Evolutionary conservation across 2,113 vertebrate species (phyloP), one percentile per base, ranked within the genome.

Genomic region (Petroica traversi): DNA sequence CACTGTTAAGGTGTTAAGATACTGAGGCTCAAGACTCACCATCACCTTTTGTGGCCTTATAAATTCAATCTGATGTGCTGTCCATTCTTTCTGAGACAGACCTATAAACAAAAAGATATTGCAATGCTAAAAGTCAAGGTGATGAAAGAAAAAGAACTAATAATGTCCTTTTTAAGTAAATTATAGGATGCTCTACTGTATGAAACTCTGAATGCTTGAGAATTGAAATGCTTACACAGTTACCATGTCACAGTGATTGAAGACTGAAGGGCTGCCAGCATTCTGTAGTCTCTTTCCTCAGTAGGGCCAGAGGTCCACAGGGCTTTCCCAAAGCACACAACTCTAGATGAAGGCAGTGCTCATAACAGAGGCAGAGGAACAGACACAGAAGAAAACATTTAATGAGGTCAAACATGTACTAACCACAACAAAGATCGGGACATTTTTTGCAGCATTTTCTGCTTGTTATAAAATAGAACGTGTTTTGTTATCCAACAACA

Each of bases 121-220:
- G 4, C 17, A 48, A 54, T 66, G 5, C 7, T 55, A 33, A 69
- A 75, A 76, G 76, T 75, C 8, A 45, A 75, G 45, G 7, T 19
- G 20, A 75, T 36, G 7, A 51, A 93, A 40, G 8, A 51, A 66
- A 63, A 79, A 63, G 19, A 11, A 5, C 9, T 41, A 26, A 11
- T 31, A 5, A 11, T 79, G 22, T n/a, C 14, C 8, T 0, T 51
- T 74, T 77, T 9, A 41, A 41, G 15, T 46, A 43, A 51, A 40
- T 69, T 31, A 24, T 5, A 69, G 3, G 12, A n/a, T 48, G 8
- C 5, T 38, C 20, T 73, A 46, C 3, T 0, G 0, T 36, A 22
- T 20, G 31, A 41, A 78, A 77, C 6, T 43, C 26, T 33, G 83
- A 48, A 16, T 54, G 14, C 23, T 36, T 66, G n/a, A 61, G 43